phyloP scores from a whole-genome alignment of 2,113 vertebrate species.

The Plectropomus leopardus region DNA sequence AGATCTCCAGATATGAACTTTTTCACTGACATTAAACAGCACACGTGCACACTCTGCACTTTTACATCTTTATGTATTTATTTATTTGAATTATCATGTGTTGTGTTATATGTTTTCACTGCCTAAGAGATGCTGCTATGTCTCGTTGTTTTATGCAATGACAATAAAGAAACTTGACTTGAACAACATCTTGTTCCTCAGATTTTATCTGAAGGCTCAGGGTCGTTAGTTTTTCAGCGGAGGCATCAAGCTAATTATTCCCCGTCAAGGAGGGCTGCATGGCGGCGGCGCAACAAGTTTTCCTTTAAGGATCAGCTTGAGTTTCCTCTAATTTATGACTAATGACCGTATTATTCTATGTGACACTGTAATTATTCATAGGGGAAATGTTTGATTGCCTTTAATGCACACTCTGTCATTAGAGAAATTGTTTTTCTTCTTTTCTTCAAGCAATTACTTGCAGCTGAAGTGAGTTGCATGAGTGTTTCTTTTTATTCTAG shows the following conservation, averaged over 20 bases:
- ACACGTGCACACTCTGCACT: no score
- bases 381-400: conserved; percentile 26
- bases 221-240: neutral
- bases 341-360: conserved; percentile 42
- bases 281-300: conserved; percentile 28
- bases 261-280: neutral
- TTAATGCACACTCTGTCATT: neutral
- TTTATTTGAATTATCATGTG: no score
- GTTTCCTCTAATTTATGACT: conserved; percentile 29
- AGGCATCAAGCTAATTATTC: conserved; percentile 36
- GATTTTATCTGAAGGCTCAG: conserved; percentile 21
- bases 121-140: no score
- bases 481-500: no score
- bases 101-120: no score
- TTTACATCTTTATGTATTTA: no score
- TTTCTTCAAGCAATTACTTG: neutral
- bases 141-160: no score
- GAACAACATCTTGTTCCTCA: conserved; percentile 22
- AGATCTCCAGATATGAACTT: no score
- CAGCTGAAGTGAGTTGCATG: neutral
- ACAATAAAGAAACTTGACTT: no score
- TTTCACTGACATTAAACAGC: no score
- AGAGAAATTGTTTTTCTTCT: neutral
- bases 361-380: conserved; percentile 49
- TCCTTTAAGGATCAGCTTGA: conserved; percentile 15